These are phyloP conservation scores for Alectoris magna DNA, from an alignment of 2,797 vertebrate genomes.

Conservation along the genomic window DNA sequence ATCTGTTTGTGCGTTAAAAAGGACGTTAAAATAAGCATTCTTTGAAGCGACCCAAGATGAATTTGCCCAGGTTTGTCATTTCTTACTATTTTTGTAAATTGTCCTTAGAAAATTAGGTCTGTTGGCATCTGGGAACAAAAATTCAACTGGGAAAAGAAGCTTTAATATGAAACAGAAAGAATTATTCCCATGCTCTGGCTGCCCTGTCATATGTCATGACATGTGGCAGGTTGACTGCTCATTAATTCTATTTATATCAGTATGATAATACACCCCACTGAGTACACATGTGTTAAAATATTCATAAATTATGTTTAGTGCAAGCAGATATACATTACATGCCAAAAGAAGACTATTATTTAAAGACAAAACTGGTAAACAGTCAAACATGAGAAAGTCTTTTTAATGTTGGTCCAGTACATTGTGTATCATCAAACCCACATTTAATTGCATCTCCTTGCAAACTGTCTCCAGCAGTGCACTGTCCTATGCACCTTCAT, in stretches of 20 bases:
- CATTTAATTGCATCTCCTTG: constrained; percentile 62
- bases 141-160: constrained; percentile 63
- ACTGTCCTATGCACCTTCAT: constrained; percentile 24
- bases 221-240: constrained; percentile 92
- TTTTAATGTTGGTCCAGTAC: constrained; percentile 61
- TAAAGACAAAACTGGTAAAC: constrained; percentile 80
- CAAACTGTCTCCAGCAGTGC: not conserved
- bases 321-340: constrained; percentile 81
- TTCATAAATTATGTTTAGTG: constrained; percentile 92
- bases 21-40: constrained; percentile 37
- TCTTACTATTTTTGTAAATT: constrained; percentile 62
- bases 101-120: constrained; percentile 60
- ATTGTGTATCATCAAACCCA: constrained; percentile 59
- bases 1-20: constrained; percentile 28
- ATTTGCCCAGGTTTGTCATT: constrained; percentile 48
- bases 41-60: constrained; percentile 46
- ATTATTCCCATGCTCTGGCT: constrained; percentile 76
- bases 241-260: constrained; percentile 99
- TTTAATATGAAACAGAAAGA: constrained; percentile 75
- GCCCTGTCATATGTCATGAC: constrained; percentile 85
- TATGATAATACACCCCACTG: constrained; percentile 96
- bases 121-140: constrained; percentile 68
- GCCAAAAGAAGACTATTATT: constrained; percentile 79
- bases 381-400: constrained; percentile 68
- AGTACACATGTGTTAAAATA: constrained; percentile 99